Evolutionary conservation across 1,140 invertebrate genomes (phyloP), one percentile per base, ranked within the genome.

Genomic region (Drosophila nigrodunni): DNA sequence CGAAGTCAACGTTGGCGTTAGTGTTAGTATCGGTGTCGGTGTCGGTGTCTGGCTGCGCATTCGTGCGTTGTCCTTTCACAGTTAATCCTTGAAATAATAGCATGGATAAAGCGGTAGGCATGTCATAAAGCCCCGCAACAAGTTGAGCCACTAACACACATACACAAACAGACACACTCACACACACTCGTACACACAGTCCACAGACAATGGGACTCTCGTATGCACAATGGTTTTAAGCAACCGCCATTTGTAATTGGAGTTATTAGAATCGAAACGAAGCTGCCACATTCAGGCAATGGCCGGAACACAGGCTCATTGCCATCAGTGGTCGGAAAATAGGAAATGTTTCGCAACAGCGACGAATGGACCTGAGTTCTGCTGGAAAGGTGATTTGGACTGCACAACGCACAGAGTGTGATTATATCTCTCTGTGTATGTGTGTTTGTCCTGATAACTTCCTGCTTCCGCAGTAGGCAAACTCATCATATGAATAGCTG

Each of bases 41-140:
- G 35, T 30, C 43, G 60, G 54, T 58, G 69, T 52, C 61, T 74
- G 78, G 52, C 62, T 68, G 77, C 52, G 66, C 73, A 88, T 62
- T 49, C 82, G 72, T 74, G 72, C 77, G 83, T 78, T 80, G 80
- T 78, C 78, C 85, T 74, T 81, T 89, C 78, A 70, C 74, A 83
- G 82, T 71, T 89, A 89, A 81, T 89, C 85, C 85, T 82, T 76
- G 85, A 89, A 89, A 89, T 89, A 89, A 89, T 89, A 89, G 85
- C 85, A 68, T 69, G 85, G 85, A 89, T 88, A 88, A 76, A 88
- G 52, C 62, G 74, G 74, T 54, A 75, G 85, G 74, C 74, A 80
- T 80, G 77, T 76, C 85, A 88, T 89, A 88, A 88, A 88, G 72
- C 71, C 85, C 80, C 61, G 85, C 85, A 89, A 89, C 85, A 89